Percentiles rank a stretch among this genome's conserved stretches.
Evolutionary conservation across 2,888 invertebrate species (phyloP).

Genomic region (Iselma pallidipennis): DNA sequence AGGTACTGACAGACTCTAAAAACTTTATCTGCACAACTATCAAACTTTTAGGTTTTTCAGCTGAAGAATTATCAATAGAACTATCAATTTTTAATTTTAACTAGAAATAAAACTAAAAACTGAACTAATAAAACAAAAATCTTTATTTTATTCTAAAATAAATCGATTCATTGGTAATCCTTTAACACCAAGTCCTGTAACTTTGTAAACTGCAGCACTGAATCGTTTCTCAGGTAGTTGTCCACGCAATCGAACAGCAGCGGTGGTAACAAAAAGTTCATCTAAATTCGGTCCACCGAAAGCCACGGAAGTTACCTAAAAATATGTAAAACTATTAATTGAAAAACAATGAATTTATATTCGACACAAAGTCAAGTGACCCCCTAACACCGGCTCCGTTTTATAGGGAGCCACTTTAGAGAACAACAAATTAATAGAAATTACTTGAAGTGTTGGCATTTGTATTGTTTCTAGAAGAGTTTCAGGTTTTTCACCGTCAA

Average conservation of each 20-base stretch:
- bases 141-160: constrained; percentile 10
- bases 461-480: constrained; percentile 61
- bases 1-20: too few species aligned
- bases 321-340: constrained; percentile 32
- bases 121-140: too few species aligned
- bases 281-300: constrained; percentile 70
- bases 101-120: too few species aligned
- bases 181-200: constrained; percentile 61
- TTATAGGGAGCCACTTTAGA: too few species aligned
- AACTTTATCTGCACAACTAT: too few species aligned
- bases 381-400: too few species aligned
- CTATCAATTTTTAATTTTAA: too few species aligned
- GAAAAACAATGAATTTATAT: too few species aligned
- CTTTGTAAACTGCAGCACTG: constrained; percentile 52
- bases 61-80: too few species aligned
- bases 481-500: constrained; percentile 58
- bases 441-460: constrained; percentile 65
- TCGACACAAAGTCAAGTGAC: too few species aligned
- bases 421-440: constrained; percentile 37
- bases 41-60: too few species aligned
- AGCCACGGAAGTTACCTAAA: constrained; percentile 64
- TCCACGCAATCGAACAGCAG: constrained; percentile 54
- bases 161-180: constrained; percentile 54
- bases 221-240: constrained; percentile 55
- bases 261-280: constrained; percentile 69